A percentile compares a stretch with the other conserved stretches of the same genome.
phyloP scores from a whole-genome alignment of 2,113 vertebrate species.

The Craseonycteris thonglongyai region DNA sequence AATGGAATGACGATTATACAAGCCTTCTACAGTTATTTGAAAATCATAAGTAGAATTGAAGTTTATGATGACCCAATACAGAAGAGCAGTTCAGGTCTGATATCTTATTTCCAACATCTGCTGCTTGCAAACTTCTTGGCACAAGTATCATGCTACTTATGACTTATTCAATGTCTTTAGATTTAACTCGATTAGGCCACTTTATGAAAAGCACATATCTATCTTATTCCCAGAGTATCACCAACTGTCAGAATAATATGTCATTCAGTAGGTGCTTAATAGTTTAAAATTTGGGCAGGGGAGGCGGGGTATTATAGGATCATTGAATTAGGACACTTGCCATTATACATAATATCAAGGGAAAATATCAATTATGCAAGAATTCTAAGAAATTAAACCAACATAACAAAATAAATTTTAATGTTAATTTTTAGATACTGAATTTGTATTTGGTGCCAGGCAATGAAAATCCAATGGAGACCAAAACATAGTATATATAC shows the following conservation, averaged over 20 bases:
- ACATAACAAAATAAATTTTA: not conserved
- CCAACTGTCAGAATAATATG: not conserved
- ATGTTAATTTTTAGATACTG: not conserved
- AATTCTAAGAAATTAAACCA: not conserved
- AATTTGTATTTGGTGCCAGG: not conserved
- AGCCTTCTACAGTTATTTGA: not conserved
- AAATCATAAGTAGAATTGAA: not conserved
- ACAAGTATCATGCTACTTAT: fast-evolving
- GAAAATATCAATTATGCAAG: not conserved
- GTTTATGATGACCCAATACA: not conserved
- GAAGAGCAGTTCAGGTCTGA: not conserved
- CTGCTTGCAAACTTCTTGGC: not conserved
- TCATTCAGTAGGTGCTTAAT: not conserved
- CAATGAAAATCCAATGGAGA: not conserved
- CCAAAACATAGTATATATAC: not conserved
- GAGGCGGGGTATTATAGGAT: not conserved
- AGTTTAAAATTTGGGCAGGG: not conserved
- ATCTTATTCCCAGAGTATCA: not conserved
- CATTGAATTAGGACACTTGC: not conserved
- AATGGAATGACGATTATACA: not conserved
- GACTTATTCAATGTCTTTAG: not conserved
- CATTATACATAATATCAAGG: not conserved
- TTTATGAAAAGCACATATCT: not conserved
- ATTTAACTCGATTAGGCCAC: not conserved
- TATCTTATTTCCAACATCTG: not conserved